A percentile compares a stretch with the other conserved stretches of the same genome.
Conservation (phyloP, 2,113 vertebrate genomes). For the Geococcyx californianus region DNA sequence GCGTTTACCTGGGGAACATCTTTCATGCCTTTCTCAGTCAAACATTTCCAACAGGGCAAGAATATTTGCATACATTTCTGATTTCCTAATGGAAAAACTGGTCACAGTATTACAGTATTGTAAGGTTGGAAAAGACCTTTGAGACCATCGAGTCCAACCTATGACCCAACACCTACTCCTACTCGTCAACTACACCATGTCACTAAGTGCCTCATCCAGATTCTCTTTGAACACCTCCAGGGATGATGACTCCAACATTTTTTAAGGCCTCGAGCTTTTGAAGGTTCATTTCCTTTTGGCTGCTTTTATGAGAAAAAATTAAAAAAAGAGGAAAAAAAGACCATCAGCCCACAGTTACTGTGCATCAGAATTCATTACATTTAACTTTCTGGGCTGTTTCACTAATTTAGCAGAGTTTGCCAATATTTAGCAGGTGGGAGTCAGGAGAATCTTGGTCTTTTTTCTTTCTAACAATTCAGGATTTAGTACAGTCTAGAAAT, state of each 20-base stretch:
- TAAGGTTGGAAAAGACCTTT: no score
- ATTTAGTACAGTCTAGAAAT: not conserved
- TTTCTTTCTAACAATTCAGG: not conserved
- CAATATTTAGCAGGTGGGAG: not conserved
- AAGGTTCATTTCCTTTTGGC: not conserved
- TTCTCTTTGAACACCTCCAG: no score
- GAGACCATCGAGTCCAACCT: no score
- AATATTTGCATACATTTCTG: not conserved
- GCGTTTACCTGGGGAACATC: not conserved
- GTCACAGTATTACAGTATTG: no score
- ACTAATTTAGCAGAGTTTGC: not conserved
- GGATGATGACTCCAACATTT: not conserved
- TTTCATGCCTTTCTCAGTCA: not conserved
- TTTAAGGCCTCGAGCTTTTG: not conserved
- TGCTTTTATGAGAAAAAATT: not conserved
- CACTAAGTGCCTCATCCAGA: no score
- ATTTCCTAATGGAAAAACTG: not conserved
- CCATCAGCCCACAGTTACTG: accelerated
- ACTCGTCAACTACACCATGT: no score
- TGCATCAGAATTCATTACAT: accelerated
- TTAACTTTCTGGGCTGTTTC: not conserved
- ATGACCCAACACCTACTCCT: no score
- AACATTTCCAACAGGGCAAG: not conserved
- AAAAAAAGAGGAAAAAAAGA: not conserved
- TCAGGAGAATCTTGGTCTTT: not conserved